These are phyloP conservation scores for Pristionchus mayeri DNA, from an alignment of 2,888 invertebrate genomes.

Conservation along the genomic window DNA sequence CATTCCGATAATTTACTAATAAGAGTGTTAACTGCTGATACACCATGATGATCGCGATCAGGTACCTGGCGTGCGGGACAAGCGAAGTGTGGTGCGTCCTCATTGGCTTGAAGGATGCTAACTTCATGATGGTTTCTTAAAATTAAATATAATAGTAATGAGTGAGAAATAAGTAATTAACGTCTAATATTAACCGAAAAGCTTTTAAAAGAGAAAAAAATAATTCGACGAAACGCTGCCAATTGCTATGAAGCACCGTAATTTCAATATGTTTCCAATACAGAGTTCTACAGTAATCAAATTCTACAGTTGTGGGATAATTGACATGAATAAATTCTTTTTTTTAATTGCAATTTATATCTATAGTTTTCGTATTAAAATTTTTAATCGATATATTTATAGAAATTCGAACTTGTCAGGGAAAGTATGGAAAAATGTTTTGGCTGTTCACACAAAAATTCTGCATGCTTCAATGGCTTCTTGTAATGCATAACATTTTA, in stretches of 20 bases:
- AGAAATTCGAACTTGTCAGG: background rate
- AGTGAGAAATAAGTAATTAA: background rate
- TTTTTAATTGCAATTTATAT: background rate
- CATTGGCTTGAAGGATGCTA: background rate
- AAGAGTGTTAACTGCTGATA: too few relatives aligned
- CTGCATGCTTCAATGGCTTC: background rate
- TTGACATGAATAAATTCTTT: too few relatives aligned
- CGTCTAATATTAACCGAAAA: background rate
- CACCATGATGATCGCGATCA: too few relatives aligned
- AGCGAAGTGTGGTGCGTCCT: background rate
- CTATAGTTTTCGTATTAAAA: too few relatives aligned
- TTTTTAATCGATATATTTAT: background rate
- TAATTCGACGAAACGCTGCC: background rate
- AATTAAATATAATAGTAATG: background rate
- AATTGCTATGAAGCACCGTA: background rate
- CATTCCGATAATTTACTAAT: too few relatives aligned
- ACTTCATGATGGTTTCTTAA: background rate
- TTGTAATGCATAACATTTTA: background rate
- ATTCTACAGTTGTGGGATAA: too few relatives aligned
- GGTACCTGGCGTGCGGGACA: too few relatives aligned
- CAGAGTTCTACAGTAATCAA: background rate
- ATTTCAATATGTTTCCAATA: background rate
- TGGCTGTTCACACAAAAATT: background rate
- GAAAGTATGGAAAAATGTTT: background rate
- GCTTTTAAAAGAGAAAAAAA: background rate